phyloP scores from a whole-genome alignment of 2,113 vertebrate species.

The Podarcis raffonei region DNA sequence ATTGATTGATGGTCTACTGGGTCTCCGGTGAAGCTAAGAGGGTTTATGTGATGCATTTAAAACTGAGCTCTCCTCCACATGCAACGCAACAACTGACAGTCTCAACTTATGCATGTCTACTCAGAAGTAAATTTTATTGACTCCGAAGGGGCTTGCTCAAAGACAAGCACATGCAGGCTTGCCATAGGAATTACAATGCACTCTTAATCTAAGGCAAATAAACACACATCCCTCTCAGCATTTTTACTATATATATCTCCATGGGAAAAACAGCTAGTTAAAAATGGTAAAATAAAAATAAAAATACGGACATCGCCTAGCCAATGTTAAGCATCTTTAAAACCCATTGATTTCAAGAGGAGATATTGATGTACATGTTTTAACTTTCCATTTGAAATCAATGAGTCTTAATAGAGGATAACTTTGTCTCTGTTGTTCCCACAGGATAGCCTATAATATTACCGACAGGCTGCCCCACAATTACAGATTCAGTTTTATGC shows the following conservation, averaged over 20 bases:
- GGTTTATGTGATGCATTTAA: constrained; percentile 33
- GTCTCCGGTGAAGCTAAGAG: constrained; percentile 47
- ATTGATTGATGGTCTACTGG: constrained; percentile 36
- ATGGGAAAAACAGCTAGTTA: constrained; percentile 28
- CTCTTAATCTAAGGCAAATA: constrained; percentile 11
- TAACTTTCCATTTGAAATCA: not conserved
- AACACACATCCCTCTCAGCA: constrained; percentile 30
- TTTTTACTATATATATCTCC: constrained; percentile 47
- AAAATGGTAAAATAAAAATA: not conserved
- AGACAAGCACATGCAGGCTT: not conserved
- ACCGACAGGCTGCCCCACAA: not conserved
- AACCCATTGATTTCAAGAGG: not conserved
- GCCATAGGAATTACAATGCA: not conserved
- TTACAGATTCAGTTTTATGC: not conserved
- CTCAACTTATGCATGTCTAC: not conserved
- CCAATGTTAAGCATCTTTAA: not conserved
- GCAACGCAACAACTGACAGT: constrained; percentile 16
- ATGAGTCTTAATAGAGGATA: not conserved
- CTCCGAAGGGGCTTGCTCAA: not conserved
- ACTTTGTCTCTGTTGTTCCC: not conserved
- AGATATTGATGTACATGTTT: not conserved
- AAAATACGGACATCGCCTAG: not conserved
- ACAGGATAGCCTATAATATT: not conserved
- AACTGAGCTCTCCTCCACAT: constrained; percentile 10
- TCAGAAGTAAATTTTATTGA: not conserved